Base-by-base conservation (phyloP, 1,140 invertebrate species). In the Calosoma granatense region DNA sequence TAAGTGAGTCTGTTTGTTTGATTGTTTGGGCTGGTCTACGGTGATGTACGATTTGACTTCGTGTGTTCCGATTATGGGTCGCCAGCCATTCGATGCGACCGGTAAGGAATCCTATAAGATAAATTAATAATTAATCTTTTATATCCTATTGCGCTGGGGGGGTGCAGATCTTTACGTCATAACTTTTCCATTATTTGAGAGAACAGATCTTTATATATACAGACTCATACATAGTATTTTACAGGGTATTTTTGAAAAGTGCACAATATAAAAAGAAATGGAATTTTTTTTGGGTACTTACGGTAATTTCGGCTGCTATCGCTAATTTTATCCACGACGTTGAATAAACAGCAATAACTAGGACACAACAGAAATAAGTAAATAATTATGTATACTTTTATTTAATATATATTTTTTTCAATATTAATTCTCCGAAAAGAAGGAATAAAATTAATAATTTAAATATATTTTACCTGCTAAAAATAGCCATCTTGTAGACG, bases 41-140 rank as follows among this genome's bases (percentile, higher is more conserved):
- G 26, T 36, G 26, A 36, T 36, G 26, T 36, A n/a, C n/a, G n/a
- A n/a, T 51, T 51, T 51, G 6, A 51, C 14, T 51, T 51, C 43
- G 6, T 51, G 14, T 12, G 15, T 22, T 1, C 17, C 17, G n/a
- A 53, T 20, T 20, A 53, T 53, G 12, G 52, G 52, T 23, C 52
- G 20, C 52, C 52, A 53, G 2, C 52, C 52, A 23, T 53, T 21
- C n/a, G 52, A 53, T 14, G 52, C 22, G 12, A 53, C 12, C n/a
- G 52, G 52, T 17, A 53, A 20, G n/a, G 20, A 22, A 4, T 53
- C 52, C 52, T 53, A 20, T 51, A 17, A 17, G 20, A 51, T 41
- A 41, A n/a, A 3, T n/a, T n/a, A n/a, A n/a, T n/a, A n/a, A n/a
- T n/a, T n/a, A n/a, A n/a, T n/a, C n/a, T 41, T 41, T 3, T 1